phyloP scores from a whole-genome alignment of 1,140 invertebrate species.

The Conus ventricosus region DNA sequence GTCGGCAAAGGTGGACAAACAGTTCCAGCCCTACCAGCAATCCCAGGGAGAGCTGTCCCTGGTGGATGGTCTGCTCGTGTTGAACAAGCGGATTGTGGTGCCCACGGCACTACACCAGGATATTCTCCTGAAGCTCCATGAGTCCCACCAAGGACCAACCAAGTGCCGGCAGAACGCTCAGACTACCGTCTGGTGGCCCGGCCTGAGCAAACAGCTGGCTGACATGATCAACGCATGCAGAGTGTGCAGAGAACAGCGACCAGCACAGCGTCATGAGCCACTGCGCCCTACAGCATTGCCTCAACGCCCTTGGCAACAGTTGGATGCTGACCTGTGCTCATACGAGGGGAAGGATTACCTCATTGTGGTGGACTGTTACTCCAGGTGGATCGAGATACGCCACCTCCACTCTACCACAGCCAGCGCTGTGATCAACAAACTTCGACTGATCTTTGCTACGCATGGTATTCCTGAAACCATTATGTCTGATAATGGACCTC shows the following conservation, averaged over 20 bases:
- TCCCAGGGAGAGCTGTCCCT: too few relatives aligned
- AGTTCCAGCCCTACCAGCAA: too few relatives aligned
- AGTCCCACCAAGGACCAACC: conserved; percentile 41
- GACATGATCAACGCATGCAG: conserved; percentile 20
- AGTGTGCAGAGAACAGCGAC: conserved; percentile 35
- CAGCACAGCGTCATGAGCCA: conserved; percentile 38
- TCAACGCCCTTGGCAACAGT: conserved; percentile 39
- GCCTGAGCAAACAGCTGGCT: conserved; percentile 28
- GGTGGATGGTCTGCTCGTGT: too few relatives aligned
- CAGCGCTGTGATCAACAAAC: conserved; percentile 36
- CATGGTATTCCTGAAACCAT: conserved; percentile 49
- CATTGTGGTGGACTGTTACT: conserved; percentile 46
- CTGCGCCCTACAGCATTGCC: conserved; percentile 37
- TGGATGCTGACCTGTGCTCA: conserved; percentile 26
- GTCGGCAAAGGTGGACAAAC: too few relatives aligned
- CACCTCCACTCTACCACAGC: conserved; percentile 33
- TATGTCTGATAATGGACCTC: conserved; percentile 52
- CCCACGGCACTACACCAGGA: too few relatives aligned
- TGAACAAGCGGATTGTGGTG: too few relatives aligned
- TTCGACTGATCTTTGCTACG: conserved; percentile 50
- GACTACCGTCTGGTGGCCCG: conserved; percentile 18
- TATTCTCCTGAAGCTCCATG: conserved; percentile 30
- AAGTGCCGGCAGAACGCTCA: conserved; percentile 26
- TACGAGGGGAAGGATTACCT: conserved; percentile 41
- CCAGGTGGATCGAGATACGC: conserved; percentile 38